These are phyloP conservation scores for Ondatra zibethicus DNA, from an alignment of 2,113 vertebrate genomes.

Conservation along the genomic window DNA sequence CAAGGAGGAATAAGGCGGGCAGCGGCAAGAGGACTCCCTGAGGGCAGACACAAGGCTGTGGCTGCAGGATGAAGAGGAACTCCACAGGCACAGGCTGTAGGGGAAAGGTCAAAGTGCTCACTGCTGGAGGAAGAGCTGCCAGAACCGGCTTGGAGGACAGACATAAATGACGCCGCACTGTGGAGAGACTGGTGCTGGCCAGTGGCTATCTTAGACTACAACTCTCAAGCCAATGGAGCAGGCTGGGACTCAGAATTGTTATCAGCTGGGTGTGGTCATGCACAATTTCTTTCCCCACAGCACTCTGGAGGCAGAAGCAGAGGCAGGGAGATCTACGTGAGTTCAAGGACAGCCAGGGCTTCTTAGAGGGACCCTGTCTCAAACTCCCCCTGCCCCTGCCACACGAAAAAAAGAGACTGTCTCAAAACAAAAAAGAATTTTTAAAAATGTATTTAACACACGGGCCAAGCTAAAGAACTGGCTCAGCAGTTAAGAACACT, in stretches of 20 bases:
- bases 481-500: background rate
- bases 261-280: background rate
- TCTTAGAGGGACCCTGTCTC: background rate
- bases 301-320: background rate
- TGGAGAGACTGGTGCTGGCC: background rate
- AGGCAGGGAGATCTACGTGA: background rate
- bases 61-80: background rate
- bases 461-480: background rate
- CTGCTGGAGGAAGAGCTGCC: background rate
- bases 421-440: background rate
- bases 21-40: background rate
- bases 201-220: background rate
- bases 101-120: background rate
- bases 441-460: background rate
- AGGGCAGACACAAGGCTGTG: background rate
- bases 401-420: background rate
- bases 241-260: background rate
- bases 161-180: fast-evolving
- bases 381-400: background rate
- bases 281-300: background rate
- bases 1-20: background rate
- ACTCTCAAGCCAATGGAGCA: too few relatives aligned
- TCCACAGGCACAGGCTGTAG: background rate
- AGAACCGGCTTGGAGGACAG: fast-evolving
- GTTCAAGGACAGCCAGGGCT: background rate